Conservation (phyloP, 2,113 vertebrate species). For the Hippopotamus amphibius region DNA sequence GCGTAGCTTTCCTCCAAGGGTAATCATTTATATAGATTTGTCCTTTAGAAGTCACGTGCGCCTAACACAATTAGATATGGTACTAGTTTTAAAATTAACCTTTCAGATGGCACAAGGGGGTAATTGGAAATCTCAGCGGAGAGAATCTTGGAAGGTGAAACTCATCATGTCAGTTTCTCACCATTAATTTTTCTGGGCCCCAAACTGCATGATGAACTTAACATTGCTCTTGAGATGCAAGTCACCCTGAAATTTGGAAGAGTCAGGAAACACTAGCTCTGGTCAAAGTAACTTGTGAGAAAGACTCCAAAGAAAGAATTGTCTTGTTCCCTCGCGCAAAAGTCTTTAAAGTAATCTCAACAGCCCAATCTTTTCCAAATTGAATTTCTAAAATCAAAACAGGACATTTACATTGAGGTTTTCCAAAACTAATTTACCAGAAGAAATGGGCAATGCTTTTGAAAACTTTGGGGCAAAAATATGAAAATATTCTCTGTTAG, state of each 20-base stretch:
- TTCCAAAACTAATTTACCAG: slow-evolving; percentile 32
- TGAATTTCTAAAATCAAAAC: slow-evolving; percentile 64
- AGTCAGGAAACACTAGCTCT: slow-evolving; percentile 30
- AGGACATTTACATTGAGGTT: not conserved
- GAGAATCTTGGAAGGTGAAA: slow-evolving; percentile 73
- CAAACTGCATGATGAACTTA: slow-evolving; percentile 60
- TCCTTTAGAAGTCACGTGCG: slow-evolving; percentile 77
- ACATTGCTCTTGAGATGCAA: slow-evolving; percentile 23
- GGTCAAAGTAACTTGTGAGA: slow-evolving; percentile 51
- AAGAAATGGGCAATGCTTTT: slow-evolving; percentile 36
- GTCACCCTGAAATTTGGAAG: slow-evolving; percentile 76
- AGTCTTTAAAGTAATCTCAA: slow-evolving; percentile 12
- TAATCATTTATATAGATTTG: slow-evolving; percentile 78
- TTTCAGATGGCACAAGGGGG: slow-evolving; percentile 80
- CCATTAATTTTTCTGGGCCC: slow-evolving; percentile 76
- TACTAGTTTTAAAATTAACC: slow-evolving; percentile 83
- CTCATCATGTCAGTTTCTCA: slow-evolving; percentile 76
- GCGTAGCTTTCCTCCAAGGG: slow-evolving; percentile 71
- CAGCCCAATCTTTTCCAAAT: slow-evolving; percentile 47
- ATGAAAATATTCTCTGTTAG: slow-evolving; percentile 45
- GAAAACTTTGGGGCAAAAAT: not conserved
- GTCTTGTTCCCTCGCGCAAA: not conserved
- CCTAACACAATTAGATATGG: slow-evolving; percentile 82
- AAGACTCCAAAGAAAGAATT: slow-evolving; percentile 42
- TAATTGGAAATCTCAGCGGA: slow-evolving; percentile 66